Percentiles rank a stretch among this genome's conserved stretches.
Conservation (phyloP, 2,888 invertebrate species). For the Sesia bembeciformis region DNA sequence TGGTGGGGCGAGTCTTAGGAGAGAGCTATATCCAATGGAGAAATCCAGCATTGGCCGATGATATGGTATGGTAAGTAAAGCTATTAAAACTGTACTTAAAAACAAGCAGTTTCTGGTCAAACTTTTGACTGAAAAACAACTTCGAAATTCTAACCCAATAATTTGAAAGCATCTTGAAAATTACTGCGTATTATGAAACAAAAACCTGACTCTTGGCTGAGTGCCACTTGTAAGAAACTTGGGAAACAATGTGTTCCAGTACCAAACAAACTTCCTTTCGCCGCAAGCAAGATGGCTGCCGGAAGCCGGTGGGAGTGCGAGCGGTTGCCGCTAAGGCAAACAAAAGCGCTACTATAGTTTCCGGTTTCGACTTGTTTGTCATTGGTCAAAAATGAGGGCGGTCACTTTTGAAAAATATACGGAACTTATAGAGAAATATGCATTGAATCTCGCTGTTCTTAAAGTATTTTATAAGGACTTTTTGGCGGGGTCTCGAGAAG, state of each 20-base stretch:
- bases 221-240: conserved; percentile 26
- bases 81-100: too few relatives aligned
- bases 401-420: neutral
- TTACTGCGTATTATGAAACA: conserved; percentile 9
- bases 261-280: conserved; percentile 19
- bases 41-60: too few relatives aligned
- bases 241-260: conserved; percentile 27
- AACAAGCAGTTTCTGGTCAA: too few relatives aligned
- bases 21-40: too few relatives aligned
- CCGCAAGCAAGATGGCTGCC: conserved; percentile 16
- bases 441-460: too few relatives aligned
- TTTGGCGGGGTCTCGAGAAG: too few relatives aligned
- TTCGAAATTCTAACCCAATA: neutral
- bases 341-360: conserved; percentile 14
- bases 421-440: too few relatives aligned
- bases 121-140: neutral
- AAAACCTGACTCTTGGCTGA: conserved; percentile 27
- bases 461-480: too few relatives aligned
- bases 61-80: too few relatives aligned
- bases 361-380: conserved; percentile 1
- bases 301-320: conserved; percentile 13
- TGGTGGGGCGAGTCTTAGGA: too few relatives aligned
- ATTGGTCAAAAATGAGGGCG: conserved; percentile 4
- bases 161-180: neutral
- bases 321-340: conserved; percentile 9